Evolutionary conservation across 2,888 invertebrate genomes (phyloP), one percentile per base, ranked within the genome.

Genomic region (Cancer borealis): DNA sequence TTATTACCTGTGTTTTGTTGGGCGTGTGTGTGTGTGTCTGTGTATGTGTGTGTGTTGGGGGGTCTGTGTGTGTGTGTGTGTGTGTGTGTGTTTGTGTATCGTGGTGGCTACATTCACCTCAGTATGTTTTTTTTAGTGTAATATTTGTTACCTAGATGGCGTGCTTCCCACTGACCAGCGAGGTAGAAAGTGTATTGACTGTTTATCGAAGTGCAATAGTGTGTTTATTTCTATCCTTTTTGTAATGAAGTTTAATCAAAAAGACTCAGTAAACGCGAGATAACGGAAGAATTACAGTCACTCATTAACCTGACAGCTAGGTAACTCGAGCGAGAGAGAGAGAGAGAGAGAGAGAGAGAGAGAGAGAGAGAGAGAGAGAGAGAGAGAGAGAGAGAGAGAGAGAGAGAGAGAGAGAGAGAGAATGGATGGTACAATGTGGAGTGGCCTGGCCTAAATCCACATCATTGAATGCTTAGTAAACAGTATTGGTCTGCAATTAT

Each of bases 281-380:
- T 8, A 17, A 17, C 54, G 6, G 54, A 54, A 12, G 10, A 14
- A 54, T 54, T 54, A 54, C 54, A 17, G 14, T 17, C 54, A 14
- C 54, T 54, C 12, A 54, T 54, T 10, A 54, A 54, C 54, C 54
- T 54, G 54, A 10, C 54, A 54, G 3, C 14, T 14, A 54, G 54
- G 54, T 54, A 54, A 14, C 14, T 54, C 12, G 10, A 54, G 49
- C 49, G 8, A 10, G 49, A 10, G 5, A 49, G 49, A 10, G 54
- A 54, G 54, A 8, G 66, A 21, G 66, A 21, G n/a, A 66, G 66
- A 66, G 66, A 66, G 66, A 66, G 66, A 66, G 66, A 66, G 66
- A 66, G 66, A 66, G 66, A 66, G 66, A 66, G 66, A 66, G 66
- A 66, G 66, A 66, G 66, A 66, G 66, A 66, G 66, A 66, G 66